Percentiles rank a stretch among this genome's conserved stretches.
phyloP scores from a whole-genome alignment of 2,113 vertebrate genomes.

The Nicator chloris region DNA sequence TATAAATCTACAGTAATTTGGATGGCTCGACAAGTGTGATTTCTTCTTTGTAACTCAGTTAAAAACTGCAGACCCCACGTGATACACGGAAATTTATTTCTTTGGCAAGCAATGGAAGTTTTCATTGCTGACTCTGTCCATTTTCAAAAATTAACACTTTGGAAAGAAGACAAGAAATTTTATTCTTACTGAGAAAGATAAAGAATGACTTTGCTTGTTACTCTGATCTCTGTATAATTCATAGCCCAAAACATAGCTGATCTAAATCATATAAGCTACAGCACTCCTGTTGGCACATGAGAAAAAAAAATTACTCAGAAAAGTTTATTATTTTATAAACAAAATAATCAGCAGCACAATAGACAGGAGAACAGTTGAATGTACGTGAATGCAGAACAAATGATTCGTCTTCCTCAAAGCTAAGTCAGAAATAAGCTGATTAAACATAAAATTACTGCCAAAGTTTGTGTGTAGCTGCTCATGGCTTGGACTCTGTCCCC shows the following conservation, averaged over 20 bases:
- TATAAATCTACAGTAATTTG: neutral
- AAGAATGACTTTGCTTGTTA: neutral
- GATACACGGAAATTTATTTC: neutral
- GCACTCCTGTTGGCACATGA: neutral
- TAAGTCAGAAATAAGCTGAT: neutral
- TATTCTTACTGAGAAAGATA: neutral
- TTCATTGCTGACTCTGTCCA: neutral
- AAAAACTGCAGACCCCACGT: neutral
- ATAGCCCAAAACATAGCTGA: neutral
- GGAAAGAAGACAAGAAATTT: neutral
- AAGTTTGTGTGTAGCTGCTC: rapidly evolving
- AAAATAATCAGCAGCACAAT: neutral
- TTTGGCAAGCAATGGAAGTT: neutral
- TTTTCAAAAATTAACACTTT: neutral
- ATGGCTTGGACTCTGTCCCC: neutral
- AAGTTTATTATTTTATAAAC: neutral
- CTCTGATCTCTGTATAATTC: neutral
- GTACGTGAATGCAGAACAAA: neutral
- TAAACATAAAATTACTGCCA: neutral
- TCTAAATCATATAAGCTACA: neutral
- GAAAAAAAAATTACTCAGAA: neutral
- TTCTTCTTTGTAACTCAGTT: neutral
- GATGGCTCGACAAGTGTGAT: neutral
- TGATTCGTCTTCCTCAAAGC: neutral
- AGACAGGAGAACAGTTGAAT: neutral